phyloP scores from a whole-genome alignment of 2,888 invertebrate species.

The Stenichneumon culpator region DNA sequence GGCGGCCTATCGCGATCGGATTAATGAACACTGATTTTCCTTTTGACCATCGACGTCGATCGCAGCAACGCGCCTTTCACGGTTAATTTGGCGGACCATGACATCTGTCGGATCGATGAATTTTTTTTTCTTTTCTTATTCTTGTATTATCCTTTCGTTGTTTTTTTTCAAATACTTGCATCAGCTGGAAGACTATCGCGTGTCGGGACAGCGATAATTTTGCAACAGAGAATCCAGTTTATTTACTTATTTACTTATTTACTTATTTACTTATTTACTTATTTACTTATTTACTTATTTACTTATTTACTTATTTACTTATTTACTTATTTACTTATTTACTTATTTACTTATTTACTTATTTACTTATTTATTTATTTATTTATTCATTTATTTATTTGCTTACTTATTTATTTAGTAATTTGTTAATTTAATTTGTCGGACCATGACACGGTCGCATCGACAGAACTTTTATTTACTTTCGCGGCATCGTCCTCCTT shows the following conservation, averaged over 20 bases:
- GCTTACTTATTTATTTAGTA: background rate
- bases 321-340: too few species aligned
- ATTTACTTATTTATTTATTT: too few species aligned
- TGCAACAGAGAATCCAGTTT: background rate
- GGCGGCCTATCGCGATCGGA: background rate
- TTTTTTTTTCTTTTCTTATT: conserved; percentile 46
- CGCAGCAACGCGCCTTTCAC: conserved; percentile 63
- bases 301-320: too few species aligned
- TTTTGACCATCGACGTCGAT: conserved; percentile 32
- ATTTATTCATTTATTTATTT: too few species aligned
- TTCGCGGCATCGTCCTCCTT: background rate
- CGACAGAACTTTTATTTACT: background rate
- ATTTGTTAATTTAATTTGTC: background rate
- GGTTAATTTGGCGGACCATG: conserved; percentile 68
- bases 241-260: too few species aligned
- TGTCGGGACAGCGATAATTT: too few species aligned
- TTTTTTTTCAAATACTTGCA: conserved; percentile 12
- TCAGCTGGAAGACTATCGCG: background rate
- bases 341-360: too few species aligned
- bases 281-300: too few species aligned
- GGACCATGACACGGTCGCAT: background rate
- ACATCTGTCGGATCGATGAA: conserved; percentile 58
- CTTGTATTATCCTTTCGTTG: conserved; percentile 20
- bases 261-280: too few species aligned
- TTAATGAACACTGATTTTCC: conserved; percentile 1